Evolutionary conservation across 2,797 vertebrate genomes (phyloP).

Genomic region (Odontamblyopus rebecca): DNA sequence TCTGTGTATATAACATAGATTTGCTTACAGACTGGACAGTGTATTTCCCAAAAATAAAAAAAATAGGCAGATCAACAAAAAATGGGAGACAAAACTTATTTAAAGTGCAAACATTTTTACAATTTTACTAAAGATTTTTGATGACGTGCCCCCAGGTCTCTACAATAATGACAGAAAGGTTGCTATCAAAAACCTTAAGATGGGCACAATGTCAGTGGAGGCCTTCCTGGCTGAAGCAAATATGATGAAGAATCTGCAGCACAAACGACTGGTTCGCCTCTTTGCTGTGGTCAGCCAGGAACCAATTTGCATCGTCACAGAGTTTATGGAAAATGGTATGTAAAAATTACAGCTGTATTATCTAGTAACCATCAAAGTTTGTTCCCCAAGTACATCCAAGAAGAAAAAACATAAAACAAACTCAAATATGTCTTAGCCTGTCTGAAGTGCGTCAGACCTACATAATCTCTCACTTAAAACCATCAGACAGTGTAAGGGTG

Average conservation of each 20-base stretch:
- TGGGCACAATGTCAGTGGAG: constrained; percentile 91
- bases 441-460: constrained; percentile 25
- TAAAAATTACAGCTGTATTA: not conserved
- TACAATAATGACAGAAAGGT: constrained; percentile 93
- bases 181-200: constrained; percentile 93
- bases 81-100: not conserved
- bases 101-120: not conserved
- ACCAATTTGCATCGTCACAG: constrained; percentile 96
- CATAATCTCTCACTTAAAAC: constrained; percentile 29
- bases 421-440: constrained; percentile 49
- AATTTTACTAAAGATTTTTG: not conserved
- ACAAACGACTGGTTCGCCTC: constrained; percentile 87
- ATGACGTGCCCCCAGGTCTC: constrained; percentile 72
- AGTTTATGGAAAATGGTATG: constrained; percentile 99
- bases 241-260: constrained; percentile 96
- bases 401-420: constrained; percentile 16
- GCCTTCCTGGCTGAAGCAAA: constrained; percentile 96
- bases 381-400: constrained; percentile 18
- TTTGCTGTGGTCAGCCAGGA: constrained; percentile 96
- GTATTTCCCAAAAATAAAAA: constrained; percentile 19
- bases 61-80: not conserved
- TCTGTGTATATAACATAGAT: constrained; percentile 45
- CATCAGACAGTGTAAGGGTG: constrained; percentile 15
- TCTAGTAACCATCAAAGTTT: constrained; percentile 11
- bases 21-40: constrained; percentile 24